Evolutionary conservation across 2,888 invertebrate species (phyloP), one percentile per base, ranked within the genome.

Genomic region (Barypeithes pellucidus): DNA sequence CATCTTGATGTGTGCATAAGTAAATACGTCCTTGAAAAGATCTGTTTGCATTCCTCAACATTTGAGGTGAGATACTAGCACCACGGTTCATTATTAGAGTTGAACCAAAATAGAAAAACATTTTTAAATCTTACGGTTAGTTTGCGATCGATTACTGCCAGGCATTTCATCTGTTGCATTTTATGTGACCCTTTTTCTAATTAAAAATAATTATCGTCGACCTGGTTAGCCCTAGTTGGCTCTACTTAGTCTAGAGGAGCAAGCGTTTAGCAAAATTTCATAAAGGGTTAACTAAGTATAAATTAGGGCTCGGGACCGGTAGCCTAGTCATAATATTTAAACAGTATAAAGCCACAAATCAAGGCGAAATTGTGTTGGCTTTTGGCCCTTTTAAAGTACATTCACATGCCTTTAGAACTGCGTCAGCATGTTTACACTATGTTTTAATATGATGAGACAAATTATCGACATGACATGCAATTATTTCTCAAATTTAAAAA

Each of bases 251-350:
- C 16, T 1, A 18, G 16, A 18, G 18, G 57, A 8, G 5, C 8
- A 18, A 36, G 9, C 41, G 22, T 3, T 18, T 12, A 14, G 61
- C 24, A 39, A 39, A 61, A 24, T 61, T 24, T 20, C 43, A 24
- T 61, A 43, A 43, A 61, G 22, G 22, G 43, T 61, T 61, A 24
- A 43, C 61, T 43, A 61, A 61, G 20, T 45, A 61, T 61, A 67
- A 66, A 57, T 57, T 59, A 43, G 29, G 9, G 36, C 33, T 59
- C 22, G 47, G 24, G 36, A 39, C 66, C 66, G 66, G 67, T 59
- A 8, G 29, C 20, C 43, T 39, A 33, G 33, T 57, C 45, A 24
- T 33, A 59, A 36, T 18, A 18, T 11, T 20, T 18, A 47, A 43
- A 47, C 41, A 41, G n/a, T 22, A 67, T 47, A 3, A 29, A n/a